A percentile compares a stretch with the other conserved stretches of the same genome.
phyloP scores from a whole-genome alignment of 2,888 invertebrate genomes.

The Cecidostiba fungosa region DNA sequence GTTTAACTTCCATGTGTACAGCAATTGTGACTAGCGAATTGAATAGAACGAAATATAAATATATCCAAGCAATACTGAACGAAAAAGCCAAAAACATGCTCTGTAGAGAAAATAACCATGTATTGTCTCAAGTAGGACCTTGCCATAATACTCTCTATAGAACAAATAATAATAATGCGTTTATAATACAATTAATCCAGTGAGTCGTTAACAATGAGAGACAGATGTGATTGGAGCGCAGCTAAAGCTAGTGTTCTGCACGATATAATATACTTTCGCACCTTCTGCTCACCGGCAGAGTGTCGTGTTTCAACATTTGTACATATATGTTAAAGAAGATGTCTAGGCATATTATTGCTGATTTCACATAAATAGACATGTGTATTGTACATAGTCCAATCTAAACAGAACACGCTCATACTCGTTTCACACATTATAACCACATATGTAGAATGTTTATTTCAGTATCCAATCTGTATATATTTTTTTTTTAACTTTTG shows the following conservation, averaged over 20 bases:
- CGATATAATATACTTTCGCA: constrained; percentile 51
- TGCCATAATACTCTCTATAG: constrained; percentile 62
- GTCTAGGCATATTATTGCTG: constrained; percentile 26
- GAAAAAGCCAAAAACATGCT: constrained; percentile 70
- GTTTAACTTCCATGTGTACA: constrained; percentile 72
- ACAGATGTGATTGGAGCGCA: constrained; percentile 80
- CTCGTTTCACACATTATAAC: constrained; percentile 75
- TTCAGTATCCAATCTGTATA: constrained; percentile 84
- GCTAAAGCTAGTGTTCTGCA: constrained; percentile 66
- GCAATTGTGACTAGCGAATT: constrained; percentile 78
- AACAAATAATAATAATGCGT: constrained; percentile 71
- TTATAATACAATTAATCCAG: constrained; percentile 74
- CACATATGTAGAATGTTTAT: constrained; percentile 84
- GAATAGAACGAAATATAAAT: constrained; percentile 41
- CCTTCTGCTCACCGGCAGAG: constrained; percentile 48
- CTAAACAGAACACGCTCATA: constrained; percentile 75
- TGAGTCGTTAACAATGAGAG: constrained; percentile 78
- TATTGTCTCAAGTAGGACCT: constrained; percentile 73
- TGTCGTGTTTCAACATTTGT: constrained; percentile 55
- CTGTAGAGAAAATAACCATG: constrained; percentile 77
- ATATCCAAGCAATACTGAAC: constrained; percentile 50
- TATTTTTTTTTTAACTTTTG: constrained; percentile 73
- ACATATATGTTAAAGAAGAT: constrained; percentile 62
- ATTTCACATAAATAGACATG: constrained; percentile 49
- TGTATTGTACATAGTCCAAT: constrained; percentile 76